A percentile compares a stretch with the other conserved stretches of the same genome.
Conservation (phyloP, 2,113 vertebrate species). For the Sinocyclocheilus maitianheensis region DNA sequence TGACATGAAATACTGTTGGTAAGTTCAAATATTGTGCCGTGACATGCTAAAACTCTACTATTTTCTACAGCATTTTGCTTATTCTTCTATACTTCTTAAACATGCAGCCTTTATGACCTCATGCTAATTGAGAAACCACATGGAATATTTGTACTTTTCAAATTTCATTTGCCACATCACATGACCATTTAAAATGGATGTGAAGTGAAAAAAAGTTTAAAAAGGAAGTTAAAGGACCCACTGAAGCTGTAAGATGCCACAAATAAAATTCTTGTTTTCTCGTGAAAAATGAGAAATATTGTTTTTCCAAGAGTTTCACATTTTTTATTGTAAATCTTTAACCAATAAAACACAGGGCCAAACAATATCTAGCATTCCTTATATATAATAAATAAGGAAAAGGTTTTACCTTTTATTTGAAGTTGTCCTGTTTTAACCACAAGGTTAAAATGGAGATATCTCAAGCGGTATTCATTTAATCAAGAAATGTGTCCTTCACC, state of each 20-base stretch:
- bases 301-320: too few relatives aligned
- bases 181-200: background rate
- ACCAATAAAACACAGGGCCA: too few relatives aligned
- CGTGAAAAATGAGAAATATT: too few relatives aligned
- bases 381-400: background rate
- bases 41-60: background rate
- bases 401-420: background rate
- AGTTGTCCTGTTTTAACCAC: background rate
- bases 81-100: background rate
- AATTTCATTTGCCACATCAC: background rate
- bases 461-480: background rate
- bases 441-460: background rate
- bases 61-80: background rate
- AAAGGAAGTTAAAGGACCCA: background rate
- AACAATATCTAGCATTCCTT: too few relatives aligned
- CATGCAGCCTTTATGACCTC: background rate
- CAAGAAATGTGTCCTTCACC: background rate
- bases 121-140: background rate
- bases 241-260: background rate
- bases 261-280: background rate
- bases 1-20: background rate
- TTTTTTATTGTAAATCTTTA: too few relatives aligned
- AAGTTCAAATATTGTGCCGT: background rate
- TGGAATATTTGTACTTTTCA: background rate
- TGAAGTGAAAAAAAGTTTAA: background rate